Base-by-base conservation (phyloP, 2,113 vertebrate genomes). In the Cebidichthys violaceus region DNA sequence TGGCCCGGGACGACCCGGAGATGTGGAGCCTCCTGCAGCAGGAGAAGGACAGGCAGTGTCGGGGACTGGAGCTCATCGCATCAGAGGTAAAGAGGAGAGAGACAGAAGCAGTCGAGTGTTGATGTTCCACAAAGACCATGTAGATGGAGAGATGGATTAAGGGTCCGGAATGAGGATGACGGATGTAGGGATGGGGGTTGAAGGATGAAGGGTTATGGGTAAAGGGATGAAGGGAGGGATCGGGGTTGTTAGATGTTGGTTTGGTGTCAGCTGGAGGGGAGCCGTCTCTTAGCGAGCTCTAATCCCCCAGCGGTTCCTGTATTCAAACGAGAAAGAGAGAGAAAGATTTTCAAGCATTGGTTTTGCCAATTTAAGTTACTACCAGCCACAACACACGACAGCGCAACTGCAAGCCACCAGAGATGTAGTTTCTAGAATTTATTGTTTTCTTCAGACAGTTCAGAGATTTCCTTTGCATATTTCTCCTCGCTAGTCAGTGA, bases 31-130 rank as follows among this genome's bases (percentile, higher is more conserved):
- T 97, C 70, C 92, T 97, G 10, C 95, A 94, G 92, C 94, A 93
- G 77, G 96, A 97, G 92, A 96, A 97, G 87, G 96, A 96, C 86
- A 94, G 96, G 27, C 96, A 97, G 88, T 96, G 96, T 83, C 95
- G 96, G 4, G 96, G 96, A 15, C 94, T 97, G 90, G 96, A 97
- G 88, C 96, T 97, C 86, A 97, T 97, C 0, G 96, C 97, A 39
- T 97, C 96, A 3, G 96, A 96, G 96, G 96, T 97, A 79, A 67
- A 70, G 39, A 47, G 17, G 2, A 50, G n/a, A n/a, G 14, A 52
- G 31, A 75, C 2, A 43, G 57, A 64, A 22, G 27, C 31, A 24
- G 59, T 50, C 4, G 24, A 29, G 43, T 17, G 24, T 22, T 31
- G 50, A 20, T 68, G 41, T 31, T 59, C 47, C 17, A 41, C 24